phyloP scores from a whole-genome alignment of 2,888 invertebrate species.

The Diarsia rubi region DNA sequence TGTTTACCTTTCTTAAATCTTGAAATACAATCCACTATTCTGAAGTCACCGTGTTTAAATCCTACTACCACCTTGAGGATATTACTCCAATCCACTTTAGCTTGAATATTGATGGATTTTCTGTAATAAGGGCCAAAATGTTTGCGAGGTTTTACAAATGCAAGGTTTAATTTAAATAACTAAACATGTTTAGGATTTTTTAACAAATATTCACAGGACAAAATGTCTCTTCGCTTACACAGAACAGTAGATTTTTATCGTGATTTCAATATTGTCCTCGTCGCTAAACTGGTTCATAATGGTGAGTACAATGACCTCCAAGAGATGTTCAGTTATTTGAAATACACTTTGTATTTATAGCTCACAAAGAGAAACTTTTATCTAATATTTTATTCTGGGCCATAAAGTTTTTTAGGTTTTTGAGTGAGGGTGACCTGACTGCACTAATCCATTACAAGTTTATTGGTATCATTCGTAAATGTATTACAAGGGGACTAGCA shows the following conservation, averaged over 20 bases:
- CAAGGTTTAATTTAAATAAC: neutral
- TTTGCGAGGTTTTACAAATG: neutral
- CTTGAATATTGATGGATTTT: too few species aligned
- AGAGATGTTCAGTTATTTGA: neutral
- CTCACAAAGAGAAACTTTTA: neutral
- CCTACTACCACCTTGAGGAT: too few species aligned
- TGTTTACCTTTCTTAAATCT: too few species aligned
- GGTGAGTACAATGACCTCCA: neutral
- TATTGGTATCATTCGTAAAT: slow-evolving; percentile 1
- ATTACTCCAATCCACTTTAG: too few species aligned
- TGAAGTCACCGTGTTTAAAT: too few species aligned
- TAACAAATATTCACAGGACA: neutral
- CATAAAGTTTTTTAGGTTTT: neutral
- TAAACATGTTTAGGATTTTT: neutral
- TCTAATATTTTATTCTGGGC: neutral
- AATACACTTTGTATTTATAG: neutral
- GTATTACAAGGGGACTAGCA: neutral
- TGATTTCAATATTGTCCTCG: neutral
- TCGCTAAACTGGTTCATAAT: neutral
- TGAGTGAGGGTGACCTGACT: neutral
- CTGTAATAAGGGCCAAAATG: neutral
- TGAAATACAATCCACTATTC: too few species aligned
- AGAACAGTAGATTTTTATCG: neutral
- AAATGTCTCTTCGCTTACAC: too few species aligned
- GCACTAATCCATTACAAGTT: neutral